A percentile compares a stretch with the other conserved stretches of the same genome.
These are phyloP conservation scores for Antheraea pernyi DNA, from an alignment of 1,140 invertebrate genomes.

Conservation along the genomic window DNA sequence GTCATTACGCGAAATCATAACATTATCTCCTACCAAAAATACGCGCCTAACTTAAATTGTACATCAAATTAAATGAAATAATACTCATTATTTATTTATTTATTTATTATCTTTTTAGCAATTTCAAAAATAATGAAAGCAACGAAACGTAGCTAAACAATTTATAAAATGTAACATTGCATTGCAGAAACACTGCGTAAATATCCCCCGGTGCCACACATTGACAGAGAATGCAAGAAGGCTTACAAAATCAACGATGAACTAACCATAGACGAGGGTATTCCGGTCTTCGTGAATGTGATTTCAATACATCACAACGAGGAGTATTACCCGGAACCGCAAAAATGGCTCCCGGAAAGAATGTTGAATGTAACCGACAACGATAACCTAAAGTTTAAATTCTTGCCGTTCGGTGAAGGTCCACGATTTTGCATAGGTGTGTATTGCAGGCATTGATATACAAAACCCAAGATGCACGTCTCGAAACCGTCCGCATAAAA, in stretches of 20 bases:
- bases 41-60: too few species aligned
- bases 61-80: too few species aligned
- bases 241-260: slow-evolving; percentile 76
- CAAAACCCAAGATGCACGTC: too few species aligned
- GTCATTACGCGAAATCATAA: too few species aligned
- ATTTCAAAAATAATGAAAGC: not conserved
- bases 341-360: slow-evolving; percentile 83
- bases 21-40: too few species aligned
- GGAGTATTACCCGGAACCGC: slow-evolving; percentile 83
- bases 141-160: not conserved
- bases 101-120: too few species aligned
- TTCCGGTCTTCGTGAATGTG: slow-evolving; percentile 52
- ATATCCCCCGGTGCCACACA: slow-evolving; percentile 78
- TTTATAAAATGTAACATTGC: not conserved
- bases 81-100: too few species aligned
- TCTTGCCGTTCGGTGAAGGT: slow-evolving; percentile 89
- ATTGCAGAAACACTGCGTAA: slow-evolving; percentile 79
- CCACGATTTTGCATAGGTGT: slow-evolving; percentile 88
- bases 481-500: too few species aligned
- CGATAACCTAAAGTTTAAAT: slow-evolving; percentile 75
- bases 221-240: slow-evolving; percentile 76
- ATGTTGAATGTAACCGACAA: slow-evolving; percentile 76
- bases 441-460: not conserved
- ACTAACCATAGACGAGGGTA: slow-evolving; percentile 54
- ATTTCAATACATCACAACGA: slow-evolving; percentile 75